Evolutionary conservation across 1,140 invertebrate species (phyloP), one percentile per base, ranked within the genome.

Genomic region (Phymorhynchus buccinoides): DNA sequence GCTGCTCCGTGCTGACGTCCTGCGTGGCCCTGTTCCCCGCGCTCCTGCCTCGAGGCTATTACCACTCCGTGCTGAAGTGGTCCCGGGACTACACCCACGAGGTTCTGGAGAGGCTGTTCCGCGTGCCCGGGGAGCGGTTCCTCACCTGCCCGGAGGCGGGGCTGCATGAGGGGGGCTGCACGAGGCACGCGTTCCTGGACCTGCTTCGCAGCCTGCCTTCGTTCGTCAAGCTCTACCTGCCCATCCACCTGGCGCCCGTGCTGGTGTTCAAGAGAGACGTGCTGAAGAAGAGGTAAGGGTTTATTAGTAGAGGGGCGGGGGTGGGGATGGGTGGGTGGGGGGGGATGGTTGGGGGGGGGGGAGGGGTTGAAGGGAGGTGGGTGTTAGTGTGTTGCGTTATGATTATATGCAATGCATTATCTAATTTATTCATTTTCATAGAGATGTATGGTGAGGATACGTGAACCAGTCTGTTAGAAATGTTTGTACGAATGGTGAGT

Each of bases 151-250:
- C 86, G 32, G 89, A 90, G 48, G 88, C 68, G 12, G 90, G 89
- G 6, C 81, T 92, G 7, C 91, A 92, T 62, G 71, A 88, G 56
- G 87, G 88, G 14, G 39, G 84, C 22, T 92, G 91, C 81, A 85
- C 87, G 0, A 75, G 81, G 37, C 90, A 92, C 75, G 89, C 89
- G 27, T 32, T 91, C 12, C 85, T 77, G 39, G 90, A 90, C 86
- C 88, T 89, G 32, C 16, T 89, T 1, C 83, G 85, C 52, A 90
- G 90, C 86, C 83, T 90, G 27, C 89, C 90, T 1, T 83, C 83
- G 3, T 92, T 91, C 82, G 89, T 88, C n/a, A 91, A 90, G 77
- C 71, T 91, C 16, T 92, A 92, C 85, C 84, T 92, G 0, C 90
- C 91, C 6, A 91, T 92, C 37, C 90, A 92, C 81, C 39, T 90